phyloP scores from a whole-genome alignment of 2,113 vertebrate genomes.

The Lipotes vexillifer region DNA sequence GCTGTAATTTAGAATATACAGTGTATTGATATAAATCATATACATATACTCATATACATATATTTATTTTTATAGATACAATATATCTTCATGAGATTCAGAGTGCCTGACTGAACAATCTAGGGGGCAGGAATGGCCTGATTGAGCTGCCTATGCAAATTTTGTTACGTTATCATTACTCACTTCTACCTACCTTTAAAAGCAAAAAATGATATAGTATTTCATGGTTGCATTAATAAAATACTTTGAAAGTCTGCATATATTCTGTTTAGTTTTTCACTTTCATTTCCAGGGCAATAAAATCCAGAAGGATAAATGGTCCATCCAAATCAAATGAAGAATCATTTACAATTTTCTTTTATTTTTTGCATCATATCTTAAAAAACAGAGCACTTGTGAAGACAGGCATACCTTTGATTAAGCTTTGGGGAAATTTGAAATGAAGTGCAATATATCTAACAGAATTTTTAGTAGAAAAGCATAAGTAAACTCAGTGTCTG shows the following conservation, averaged over 20 bases:
- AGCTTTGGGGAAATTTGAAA: constrained; percentile 56
- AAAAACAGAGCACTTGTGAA: constrained; percentile 53
- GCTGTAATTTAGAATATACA: neutral
- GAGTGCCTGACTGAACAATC: neutral
- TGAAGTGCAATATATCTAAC: constrained; percentile 52
- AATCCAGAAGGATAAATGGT: constrained; percentile 69
- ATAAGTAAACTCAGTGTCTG: neutral
- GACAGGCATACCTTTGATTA: constrained; percentile 56
- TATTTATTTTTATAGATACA: neutral
- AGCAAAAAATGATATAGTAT: constrained; percentile 57
- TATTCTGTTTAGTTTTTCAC: constrained; percentile 64
- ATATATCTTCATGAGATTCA: neutral
- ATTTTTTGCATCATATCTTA: constrained; percentile 49
- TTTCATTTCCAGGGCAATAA: constrained; percentile 65
- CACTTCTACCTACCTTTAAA: constrained; percentile 49
- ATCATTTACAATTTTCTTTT: constrained; percentile 65
- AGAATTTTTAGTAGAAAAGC: constrained; percentile 38
- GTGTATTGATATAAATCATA: neutral
- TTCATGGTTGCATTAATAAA: constrained; percentile 62
- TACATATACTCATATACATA: neutral
- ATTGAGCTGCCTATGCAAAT: constrained; percentile 51
- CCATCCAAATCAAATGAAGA: constrained; percentile 66
- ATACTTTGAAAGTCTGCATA: constrained; percentile 54
- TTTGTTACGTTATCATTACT: constrained; percentile 19
- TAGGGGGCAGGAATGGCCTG: neutral